These are phyloP conservation scores for Bemisia tabaci DNA, from an alignment of 1,140 invertebrate genomes.

Conservation along the genomic window DNA sequence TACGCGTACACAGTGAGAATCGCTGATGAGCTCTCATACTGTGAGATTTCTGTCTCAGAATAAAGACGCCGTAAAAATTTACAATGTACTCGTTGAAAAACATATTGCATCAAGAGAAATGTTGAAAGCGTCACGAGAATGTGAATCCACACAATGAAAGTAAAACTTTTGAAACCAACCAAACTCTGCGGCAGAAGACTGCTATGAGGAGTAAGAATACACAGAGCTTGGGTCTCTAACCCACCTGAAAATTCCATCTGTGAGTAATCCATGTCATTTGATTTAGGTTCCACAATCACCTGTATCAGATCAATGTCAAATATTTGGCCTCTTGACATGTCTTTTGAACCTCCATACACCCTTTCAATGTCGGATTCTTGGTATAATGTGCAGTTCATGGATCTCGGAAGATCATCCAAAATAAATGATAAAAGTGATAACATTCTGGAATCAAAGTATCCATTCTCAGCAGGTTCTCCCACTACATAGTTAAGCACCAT, in stretches of 20 bases:
- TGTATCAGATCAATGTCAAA: too few species aligned
- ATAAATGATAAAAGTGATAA: too few species aligned
- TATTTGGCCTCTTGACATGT: too few species aligned
- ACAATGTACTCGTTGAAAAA: neutral
- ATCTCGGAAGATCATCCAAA: too few species aligned
- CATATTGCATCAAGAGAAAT: neutral
- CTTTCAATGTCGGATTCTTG: too few species aligned
- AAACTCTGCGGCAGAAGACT: neutral
- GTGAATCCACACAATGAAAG: neutral
- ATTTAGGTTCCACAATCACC: too few species aligned
- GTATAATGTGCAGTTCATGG: too few species aligned
- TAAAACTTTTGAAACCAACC: neutral
- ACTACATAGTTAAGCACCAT: too few species aligned
- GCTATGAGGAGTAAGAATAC: neutral
- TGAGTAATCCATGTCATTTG: neutral
- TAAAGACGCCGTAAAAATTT: neutral
- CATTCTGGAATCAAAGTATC: too few species aligned
- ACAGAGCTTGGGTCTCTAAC: neutral
- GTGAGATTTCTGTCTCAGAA: neutral
- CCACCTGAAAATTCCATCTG: neutral
- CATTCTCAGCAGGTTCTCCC: too few species aligned
- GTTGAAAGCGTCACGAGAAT: neutral
- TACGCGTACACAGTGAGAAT: neutral
- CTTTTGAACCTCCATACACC: too few species aligned
- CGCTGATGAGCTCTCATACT: neutral